These are phyloP conservation scores for Arothron firmamentum DNA, from an alignment of 2,113 vertebrate genomes.

Conservation along the genomic window DNA sequence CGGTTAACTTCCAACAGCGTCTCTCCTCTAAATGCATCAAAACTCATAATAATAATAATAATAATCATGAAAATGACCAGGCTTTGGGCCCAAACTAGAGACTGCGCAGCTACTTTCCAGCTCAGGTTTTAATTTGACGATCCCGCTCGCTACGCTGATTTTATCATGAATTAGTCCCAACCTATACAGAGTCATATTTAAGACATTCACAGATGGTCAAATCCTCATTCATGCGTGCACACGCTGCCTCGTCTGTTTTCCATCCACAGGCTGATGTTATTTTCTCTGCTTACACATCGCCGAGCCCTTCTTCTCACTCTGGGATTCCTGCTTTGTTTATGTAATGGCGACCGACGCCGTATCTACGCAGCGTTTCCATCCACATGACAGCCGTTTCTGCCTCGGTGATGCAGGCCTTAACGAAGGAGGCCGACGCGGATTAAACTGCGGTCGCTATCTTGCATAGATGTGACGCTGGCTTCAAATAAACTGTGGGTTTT, in stretches of 20 bases:
- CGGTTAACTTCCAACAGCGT: neutral
- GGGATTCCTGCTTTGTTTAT: slow-evolving; percentile 51
- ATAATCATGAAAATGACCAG: slow-evolving; percentile 5
- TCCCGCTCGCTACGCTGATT: slow-evolving; percentile 12
- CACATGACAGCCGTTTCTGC: slow-evolving; percentile 53
- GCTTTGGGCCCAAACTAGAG: neutral
- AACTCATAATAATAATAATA: slow-evolving; percentile 14
- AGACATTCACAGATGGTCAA: slow-evolving; percentile 19
- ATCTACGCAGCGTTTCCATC: slow-evolving; percentile 44
- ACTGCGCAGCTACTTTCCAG: slow-evolving; percentile 1
- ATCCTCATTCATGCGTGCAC: slow-evolving; percentile 34
- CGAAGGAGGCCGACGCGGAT: slow-evolving; percentile 41
- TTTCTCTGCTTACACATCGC: slow-evolving; percentile 41
- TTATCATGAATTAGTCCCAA: slow-evolving; percentile 14
- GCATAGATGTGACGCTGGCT: slow-evolving; percentile 40
- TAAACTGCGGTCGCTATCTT: slow-evolving; percentile 53
- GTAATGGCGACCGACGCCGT: slow-evolving; percentile 55
- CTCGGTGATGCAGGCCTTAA: slow-evolving; percentile 46
- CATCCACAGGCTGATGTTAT: slow-evolving; percentile 28
- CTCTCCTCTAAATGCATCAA: neutral
- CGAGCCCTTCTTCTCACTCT: slow-evolving; percentile 39
- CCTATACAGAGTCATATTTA: slow-evolving; percentile 27
- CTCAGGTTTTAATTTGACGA: slow-evolving; percentile 1
- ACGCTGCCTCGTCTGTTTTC: slow-evolving; percentile 31
- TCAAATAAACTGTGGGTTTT: slow-evolving; percentile 56